Percentiles rank a stretch among this genome's conserved stretches.
These are phyloP conservation scores for Argentina silus DNA, from an alignment of 2,797 vertebrate genomes.

Conservation along the genomic window DNA sequence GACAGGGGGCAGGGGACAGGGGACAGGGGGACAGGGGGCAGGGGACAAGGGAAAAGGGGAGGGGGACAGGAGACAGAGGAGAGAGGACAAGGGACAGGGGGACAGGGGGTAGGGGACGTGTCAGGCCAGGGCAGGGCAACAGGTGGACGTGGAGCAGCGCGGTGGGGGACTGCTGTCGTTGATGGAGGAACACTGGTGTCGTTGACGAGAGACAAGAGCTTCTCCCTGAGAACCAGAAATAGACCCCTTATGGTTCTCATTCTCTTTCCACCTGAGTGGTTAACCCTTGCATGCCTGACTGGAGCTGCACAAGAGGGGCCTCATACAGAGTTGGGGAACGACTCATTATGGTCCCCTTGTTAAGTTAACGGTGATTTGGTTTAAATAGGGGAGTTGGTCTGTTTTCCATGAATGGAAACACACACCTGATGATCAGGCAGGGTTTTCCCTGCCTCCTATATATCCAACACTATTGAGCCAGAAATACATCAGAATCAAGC, in stretches of 20 bases:
- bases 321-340: conserved; percentile 51
- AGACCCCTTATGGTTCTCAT: conserved; percentile 49
- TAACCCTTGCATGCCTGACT: conserved; percentile 51
- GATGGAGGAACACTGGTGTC: conserved; percentile 30
- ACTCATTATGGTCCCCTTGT: conserved; percentile 35
- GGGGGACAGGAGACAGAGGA: too few species aligned
- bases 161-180: conserved; percentile 27
- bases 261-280: conserved; percentile 50
- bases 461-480: neutral
- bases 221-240: conserved; percentile 34
- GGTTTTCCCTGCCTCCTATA: neutral
- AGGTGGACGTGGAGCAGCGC: conserved; percentile 51
- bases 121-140: conserved; percentile 41
- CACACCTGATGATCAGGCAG: conserved; percentile 10
- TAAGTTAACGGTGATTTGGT: conserved; percentile 45
- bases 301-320: conserved; percentile 12
- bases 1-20: too few species aligned
- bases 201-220: conserved; percentile 48
- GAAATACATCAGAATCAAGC: too few species aligned
- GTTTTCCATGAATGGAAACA: conserved; percentile 13
- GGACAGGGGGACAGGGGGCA: too few species aligned
- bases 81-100: too few species aligned
- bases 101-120: neutral
- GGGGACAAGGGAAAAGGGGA: too few species aligned
- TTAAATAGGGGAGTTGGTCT: conserved; percentile 29